Conservation (phyloP, 2,888 invertebrate species). For the Drosophila crucigera region DNA sequence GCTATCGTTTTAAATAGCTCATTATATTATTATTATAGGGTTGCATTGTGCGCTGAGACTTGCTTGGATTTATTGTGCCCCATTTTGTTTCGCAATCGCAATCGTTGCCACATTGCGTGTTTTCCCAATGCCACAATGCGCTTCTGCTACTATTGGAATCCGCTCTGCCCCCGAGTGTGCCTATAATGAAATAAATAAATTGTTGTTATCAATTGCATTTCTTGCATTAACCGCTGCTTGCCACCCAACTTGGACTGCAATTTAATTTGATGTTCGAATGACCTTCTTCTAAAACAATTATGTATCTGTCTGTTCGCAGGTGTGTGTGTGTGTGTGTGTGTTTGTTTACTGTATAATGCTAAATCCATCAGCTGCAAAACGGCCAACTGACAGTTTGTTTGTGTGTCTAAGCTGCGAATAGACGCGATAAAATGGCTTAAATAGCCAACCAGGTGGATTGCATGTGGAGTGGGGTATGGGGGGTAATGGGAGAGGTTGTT, state of each 20-base stretch:
- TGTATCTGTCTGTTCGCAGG: slow-evolving; percentile 4
- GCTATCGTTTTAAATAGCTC: background rate
- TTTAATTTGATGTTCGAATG: slow-evolving; percentile 22
- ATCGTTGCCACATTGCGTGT: background rate
- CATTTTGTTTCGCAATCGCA: background rate
- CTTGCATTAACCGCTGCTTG: background rate
- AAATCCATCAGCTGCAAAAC: slow-evolving; percentile 74
- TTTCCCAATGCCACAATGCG: background rate
- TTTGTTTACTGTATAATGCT: slow-evolving; percentile 49
- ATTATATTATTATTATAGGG: background rate
- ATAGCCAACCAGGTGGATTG: slow-evolving; percentile 9
- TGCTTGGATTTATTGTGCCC: background rate
- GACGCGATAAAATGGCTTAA: slow-evolving; percentile 27
- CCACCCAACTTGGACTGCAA: background rate
- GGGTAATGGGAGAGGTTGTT: background rate
- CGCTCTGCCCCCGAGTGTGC: background rate
- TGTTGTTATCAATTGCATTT: background rate
- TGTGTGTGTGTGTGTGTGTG: slow-evolving; percentile 5
- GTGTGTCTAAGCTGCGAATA: slow-evolving; percentile 55
- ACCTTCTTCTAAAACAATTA: slow-evolving; percentile 45
- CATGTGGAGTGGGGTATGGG: background rate
- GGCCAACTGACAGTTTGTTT: slow-evolving; percentile 74
- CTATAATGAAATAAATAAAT: background rate
- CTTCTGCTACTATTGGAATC: background rate
- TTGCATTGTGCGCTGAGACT: background rate